Base-by-base conservation (phyloP, 1,140 invertebrate species). In the Leptinotarsa lineolata region DNA sequence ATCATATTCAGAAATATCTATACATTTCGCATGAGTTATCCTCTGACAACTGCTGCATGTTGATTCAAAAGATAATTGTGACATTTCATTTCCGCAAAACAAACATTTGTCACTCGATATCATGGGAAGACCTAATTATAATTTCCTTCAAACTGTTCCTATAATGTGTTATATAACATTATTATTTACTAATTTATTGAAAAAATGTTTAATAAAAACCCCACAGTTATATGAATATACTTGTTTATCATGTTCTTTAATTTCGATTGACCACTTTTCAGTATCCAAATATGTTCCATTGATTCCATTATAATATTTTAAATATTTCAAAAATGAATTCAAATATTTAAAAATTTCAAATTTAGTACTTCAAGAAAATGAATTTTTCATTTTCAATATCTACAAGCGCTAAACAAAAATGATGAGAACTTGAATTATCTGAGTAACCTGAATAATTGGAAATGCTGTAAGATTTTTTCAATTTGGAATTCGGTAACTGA, bases 401-500 rank as follows among this genome's bases (percentile, higher is more conserved):
- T 46, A 58, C 61, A 44, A 72, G n/a, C 15, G 45, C 60, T 45
- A 72, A 39, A 45, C 60, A 72, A 30, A 65, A 72, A 72, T 54
- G 48, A 54, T 54, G 48, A n/a, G 48, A 54, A 54, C 48, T 15
- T 16, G 48, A n/a, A 16, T n/a, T 15, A n/a, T 54, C 15, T n/a
- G 48, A 54, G n/a, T 54, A n/a, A 54, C 5, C 15, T 54, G 48
- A 54, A 54, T 15, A 54, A 54, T 54, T 54, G 46, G 46, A 48
- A 48, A 12, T 48, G 12, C 46, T 15, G 12, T 46, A 24, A 18
- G 4, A 20, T 20, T n/a, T 63, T 72, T 18, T 15, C 66, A 24
- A 44, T 18, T 16, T 46, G 11, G 15, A 39, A 44, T n/a, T 15
- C 22, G 3, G 8, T n/a, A 66, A 66, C 3, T 8, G 39, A 72